These are phyloP conservation scores for Mormyrus lacerda DNA, from an alignment of 2,113 vertebrate species.

Conservation along the genomic window DNA sequence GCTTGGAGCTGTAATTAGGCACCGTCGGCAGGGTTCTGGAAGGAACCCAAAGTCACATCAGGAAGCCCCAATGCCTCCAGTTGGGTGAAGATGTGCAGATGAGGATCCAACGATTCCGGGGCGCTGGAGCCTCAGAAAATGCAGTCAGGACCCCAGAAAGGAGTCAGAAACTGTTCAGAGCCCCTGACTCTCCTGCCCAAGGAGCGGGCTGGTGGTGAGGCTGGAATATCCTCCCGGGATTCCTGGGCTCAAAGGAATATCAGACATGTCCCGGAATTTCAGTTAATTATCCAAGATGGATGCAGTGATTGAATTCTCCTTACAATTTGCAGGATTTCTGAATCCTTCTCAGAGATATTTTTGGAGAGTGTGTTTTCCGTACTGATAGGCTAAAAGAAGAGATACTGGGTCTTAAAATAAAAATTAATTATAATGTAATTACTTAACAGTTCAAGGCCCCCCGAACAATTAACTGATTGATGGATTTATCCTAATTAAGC, in stretches of 20 bases:
- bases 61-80: neutral
- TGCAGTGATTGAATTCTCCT: neutral
- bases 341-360: conserved; percentile 3
- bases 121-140: neutral
- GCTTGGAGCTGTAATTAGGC: neutral
- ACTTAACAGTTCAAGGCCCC: conserved; percentile 2
- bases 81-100: neutral
- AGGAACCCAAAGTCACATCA: neutral
- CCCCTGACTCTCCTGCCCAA: neutral
- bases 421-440: conserved; percentile 14
- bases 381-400: neutral
- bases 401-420: neutral
- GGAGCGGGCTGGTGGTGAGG: conserved; percentile 28
- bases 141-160: neutral
- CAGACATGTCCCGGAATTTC: neutral
- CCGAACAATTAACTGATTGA: conserved; percentile 6
- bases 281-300: neutral
- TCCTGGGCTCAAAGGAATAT: neutral
- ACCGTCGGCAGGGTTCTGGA: neutral
- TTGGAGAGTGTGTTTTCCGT: neutral
- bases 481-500: conserved; percentile 7
- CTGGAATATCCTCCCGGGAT: no score
- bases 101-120: neutral
- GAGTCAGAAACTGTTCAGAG: neutral
- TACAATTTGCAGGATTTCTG: neutral